phyloP scores from a whole-genome alignment of 2,113 vertebrate genomes.

The Aphelocoma coerulescens region DNA sequence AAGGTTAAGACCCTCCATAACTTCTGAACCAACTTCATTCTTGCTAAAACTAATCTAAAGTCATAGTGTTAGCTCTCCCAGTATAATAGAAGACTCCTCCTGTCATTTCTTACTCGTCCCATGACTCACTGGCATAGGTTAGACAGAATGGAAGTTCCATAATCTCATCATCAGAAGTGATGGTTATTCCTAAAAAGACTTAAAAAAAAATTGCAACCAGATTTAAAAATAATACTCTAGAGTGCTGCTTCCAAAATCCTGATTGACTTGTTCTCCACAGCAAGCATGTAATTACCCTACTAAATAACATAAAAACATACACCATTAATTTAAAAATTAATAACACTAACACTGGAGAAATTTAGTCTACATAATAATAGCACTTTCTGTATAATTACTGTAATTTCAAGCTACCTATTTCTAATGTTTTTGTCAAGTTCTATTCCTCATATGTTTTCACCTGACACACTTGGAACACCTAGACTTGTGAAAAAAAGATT shows the following conservation, averaged over 20 bases:
- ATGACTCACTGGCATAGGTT: background rate
- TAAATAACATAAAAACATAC: background rate
- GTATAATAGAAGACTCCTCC: background rate
- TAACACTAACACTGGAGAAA: background rate
- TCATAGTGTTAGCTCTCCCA: background rate
- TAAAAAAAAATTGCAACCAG: background rate
- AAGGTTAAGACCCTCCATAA: background rate
- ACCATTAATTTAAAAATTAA: background rate
- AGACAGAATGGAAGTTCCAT: background rate
- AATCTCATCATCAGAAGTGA: background rate
- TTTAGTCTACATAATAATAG: background rate
- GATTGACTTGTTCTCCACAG: background rate
- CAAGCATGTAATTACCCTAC: background rate
- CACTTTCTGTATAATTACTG: background rate
- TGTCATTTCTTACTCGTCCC: background rate
- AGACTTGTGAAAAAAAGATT: background rate
- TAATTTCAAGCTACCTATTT: background rate
- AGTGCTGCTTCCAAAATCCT: background rate
- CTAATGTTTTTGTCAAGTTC: background rate
- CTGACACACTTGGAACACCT: background rate
- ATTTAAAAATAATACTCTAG: background rate
- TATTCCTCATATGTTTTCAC: background rate
- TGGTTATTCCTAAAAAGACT: background rate
- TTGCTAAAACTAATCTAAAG: background rate
- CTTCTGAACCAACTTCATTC: background rate